Base-by-base conservation (phyloP, 2,797 vertebrate genomes). In the Aeoliscus strigatus region DNA sequence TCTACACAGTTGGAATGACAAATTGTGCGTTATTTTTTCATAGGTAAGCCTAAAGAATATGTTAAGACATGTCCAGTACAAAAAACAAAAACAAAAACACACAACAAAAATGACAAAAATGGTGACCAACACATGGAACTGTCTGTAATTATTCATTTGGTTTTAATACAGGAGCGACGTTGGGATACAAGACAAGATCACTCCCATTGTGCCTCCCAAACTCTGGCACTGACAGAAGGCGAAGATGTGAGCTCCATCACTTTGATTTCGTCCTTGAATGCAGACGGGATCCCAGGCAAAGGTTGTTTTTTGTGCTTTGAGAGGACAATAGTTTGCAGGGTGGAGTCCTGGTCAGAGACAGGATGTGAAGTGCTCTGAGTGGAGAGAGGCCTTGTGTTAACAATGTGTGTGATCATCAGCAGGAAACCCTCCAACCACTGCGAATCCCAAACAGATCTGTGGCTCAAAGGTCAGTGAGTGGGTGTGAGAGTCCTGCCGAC, bases 301-400 rank as follows among this genome's bases (percentile, higher is more conserved):
- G 36, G 66, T 59, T 70, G 51, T 59, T 14, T n/a, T n/a, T n/a
- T n/a, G n/a, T n/a, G n/a, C n/a, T n/a, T 36, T 21, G 48, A n/a
- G 39, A 51, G 51, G 45, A 79, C 67, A 81, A 77, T 77, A 46
- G 71, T 3, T 14, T 28, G 51, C 51, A 39, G 71, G 69, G 65
- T 42, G 62, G 40, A 52, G 48, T 4, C 29, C 26, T 16, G 12
- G 30, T 42, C 18, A 9, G 23, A 38, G 33, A 72, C 57, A 74
- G 71, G 66, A 77, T 61, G 38, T 50, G 53, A 51, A 49, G 61
- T 27, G 13, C 16, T 41, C 26, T 58, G 45, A 49, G 31, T 28
- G 37, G 29, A 30, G 27, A 41, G 56, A 29, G 48, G 35, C 47
- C 29, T 21, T 25, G 16, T 26, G 38, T 35, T 45, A 47, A 67